Percentiles rank a stretch among this genome's conserved stretches.
Conservation (phyloP, 2,113 vertebrate species). For the Campylorhamphus procurvoides region DNA sequence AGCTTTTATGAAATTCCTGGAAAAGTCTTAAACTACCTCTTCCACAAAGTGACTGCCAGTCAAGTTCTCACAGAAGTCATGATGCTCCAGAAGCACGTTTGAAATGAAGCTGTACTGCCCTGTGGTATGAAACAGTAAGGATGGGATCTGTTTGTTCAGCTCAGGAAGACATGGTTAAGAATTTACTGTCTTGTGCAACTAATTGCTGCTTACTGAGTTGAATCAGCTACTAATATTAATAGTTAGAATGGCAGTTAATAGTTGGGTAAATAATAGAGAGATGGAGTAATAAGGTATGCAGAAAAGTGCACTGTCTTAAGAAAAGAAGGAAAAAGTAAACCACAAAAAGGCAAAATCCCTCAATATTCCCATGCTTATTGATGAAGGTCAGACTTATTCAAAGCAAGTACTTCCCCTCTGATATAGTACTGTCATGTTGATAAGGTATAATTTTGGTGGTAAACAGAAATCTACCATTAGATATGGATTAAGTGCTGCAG, state of each 20-base stretch:
- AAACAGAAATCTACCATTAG: background rate
- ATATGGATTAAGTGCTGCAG: background rate
- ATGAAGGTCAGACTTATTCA: background rate
- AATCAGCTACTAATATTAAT: background rate
- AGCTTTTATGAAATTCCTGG: background rate
- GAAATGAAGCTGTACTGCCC: rapidly evolving
- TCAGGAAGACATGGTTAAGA: background rate
- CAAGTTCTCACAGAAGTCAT: background rate
- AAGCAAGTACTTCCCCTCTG: background rate
- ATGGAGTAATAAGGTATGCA: background rate
- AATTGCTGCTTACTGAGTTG: background rate
- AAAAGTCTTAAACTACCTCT: background rate
- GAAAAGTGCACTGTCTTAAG: rapidly evolving
- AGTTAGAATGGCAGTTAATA: background rate
- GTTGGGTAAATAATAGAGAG: background rate
- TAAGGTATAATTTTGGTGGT: background rate
- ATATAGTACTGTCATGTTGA: background rate
- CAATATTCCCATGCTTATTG: background rate
- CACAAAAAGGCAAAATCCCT: background rate
- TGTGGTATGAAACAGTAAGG: rapidly evolving
- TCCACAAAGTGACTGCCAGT: background rate
- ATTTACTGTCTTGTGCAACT: background rate
- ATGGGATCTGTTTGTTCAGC: background rate
- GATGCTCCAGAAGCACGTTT: background rate
- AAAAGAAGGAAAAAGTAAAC: background rate